Evolutionary conservation across 2,888 invertebrate species (phyloP).

Genomic region (Chloroclysta siterata): DNA sequence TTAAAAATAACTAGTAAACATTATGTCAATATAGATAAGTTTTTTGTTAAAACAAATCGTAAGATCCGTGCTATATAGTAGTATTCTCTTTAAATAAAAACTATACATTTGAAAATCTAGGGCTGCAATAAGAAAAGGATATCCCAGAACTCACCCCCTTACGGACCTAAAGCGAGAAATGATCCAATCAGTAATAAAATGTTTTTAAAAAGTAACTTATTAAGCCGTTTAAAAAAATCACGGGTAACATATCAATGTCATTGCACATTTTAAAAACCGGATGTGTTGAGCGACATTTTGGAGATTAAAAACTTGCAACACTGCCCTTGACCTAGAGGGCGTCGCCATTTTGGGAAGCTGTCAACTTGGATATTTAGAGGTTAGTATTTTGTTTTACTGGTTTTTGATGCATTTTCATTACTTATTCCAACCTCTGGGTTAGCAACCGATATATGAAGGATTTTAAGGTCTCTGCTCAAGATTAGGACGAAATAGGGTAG

Average conservation of each 20-base stretch:
- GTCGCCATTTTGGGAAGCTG: slow-evolving; percentile 69
- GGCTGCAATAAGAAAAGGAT: no score
- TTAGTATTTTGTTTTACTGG: slow-evolving; percentile 49
- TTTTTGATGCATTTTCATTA: not conserved
- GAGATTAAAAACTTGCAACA: slow-evolving; percentile 48
- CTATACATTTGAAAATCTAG: no score
- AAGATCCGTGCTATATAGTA: no score
- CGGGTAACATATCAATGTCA: not conserved
- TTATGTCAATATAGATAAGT: not conserved
- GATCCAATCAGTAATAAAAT: not conserved
- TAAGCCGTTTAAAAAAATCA: not conserved
- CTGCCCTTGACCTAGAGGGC: slow-evolving; percentile 65
- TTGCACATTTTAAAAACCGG: slow-evolving; percentile 5
- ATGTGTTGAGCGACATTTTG: slow-evolving; percentile 47
- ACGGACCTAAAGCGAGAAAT: not conserved
- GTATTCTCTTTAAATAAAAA: no score
- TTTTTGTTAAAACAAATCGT: no score
- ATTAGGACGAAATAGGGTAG: no score
- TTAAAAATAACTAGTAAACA: not conserved
- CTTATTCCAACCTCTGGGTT: no score
- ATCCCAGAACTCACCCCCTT: no score
- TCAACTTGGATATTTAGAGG: slow-evolving; percentile 65
- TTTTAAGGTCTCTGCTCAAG: no score
- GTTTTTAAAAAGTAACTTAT: not conserved
- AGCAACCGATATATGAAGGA: no score